phyloP scores from a whole-genome alignment of 2,797 vertebrate species.

The Myiothlypis chrysogaster region DNA sequence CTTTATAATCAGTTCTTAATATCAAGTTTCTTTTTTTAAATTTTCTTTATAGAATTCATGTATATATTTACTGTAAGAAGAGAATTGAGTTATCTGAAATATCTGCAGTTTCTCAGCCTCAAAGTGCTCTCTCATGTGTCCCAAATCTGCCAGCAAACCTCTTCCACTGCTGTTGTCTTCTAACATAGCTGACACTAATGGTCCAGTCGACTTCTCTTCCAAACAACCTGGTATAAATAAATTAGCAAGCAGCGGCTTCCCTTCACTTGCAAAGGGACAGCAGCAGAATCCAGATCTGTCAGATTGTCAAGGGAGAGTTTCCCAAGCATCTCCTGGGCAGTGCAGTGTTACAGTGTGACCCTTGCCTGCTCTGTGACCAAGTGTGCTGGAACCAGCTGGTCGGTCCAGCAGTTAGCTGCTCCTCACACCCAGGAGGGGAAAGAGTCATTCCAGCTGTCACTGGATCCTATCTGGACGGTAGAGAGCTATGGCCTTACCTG shows the following conservation, averaged over 20 bases:
- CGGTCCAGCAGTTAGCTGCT: background rate
- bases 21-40: background rate
- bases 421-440: background rate
- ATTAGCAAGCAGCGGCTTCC: background rate
- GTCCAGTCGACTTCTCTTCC: background rate
- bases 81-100: background rate
- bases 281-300: background rate
- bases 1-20: background rate
- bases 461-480: background rate
- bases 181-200: conserved; percentile 24
- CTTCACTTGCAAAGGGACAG: background rate
- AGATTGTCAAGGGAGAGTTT: accelerated
- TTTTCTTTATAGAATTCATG: background rate
- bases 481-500: background rate
- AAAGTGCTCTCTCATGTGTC: background rate
- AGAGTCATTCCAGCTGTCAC: background rate
- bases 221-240: conserved; percentile 39
- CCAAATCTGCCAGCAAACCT: conserved; percentile 45
- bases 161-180: background rate
- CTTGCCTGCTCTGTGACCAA: background rate
- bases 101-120: background rate
- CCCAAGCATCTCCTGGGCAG: background rate
- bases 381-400: background rate
- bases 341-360: background rate
- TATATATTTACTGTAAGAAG: background rate